These are phyloP conservation scores for Macrostomum cliftonense DNA, from an alignment of 2,888 invertebrate species.

Conservation along the genomic window DNA sequence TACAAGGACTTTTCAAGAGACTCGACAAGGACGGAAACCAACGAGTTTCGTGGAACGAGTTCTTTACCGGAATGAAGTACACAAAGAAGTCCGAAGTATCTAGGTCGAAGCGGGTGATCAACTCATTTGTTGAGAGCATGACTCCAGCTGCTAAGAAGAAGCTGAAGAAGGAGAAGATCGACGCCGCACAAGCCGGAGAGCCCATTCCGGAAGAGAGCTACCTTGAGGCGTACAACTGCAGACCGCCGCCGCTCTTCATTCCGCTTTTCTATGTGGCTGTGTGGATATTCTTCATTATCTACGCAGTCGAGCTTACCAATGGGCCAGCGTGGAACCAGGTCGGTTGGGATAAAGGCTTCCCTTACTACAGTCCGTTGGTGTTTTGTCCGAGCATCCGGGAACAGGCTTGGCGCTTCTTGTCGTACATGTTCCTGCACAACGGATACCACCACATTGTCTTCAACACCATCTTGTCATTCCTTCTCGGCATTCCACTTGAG, in stretches of 20 bases:
- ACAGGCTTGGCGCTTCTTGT: constrained; percentile 76
- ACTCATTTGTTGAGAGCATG: no score
- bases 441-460: constrained; percentile 61
- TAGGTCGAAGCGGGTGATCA: no score
- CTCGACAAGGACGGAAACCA: no score
- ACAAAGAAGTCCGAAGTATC: no score
- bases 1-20: no score
- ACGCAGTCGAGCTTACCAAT: constrained; percentile 36
- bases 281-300: constrained; percentile 42
- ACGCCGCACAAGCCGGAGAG: no score
- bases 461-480: constrained; percentile 71
- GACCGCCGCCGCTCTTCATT: constrained; percentile 75
- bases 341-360: constrained; percentile 1
- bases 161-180: no score
- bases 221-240: constrained; percentile 74
- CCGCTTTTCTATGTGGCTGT: constrained; percentile 60
- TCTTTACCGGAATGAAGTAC: no score
- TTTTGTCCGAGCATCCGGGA: constrained; percentile 66
- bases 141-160: no score
- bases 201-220: constrained; percentile 43
- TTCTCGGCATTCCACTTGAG: constrained; percentile 79
- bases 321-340: constrained; percentile 2
- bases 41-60: no score
- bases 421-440: constrained; percentile 80
- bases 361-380: constrained; percentile 46